Evolutionary conservation across 2,797 vertebrate species (phyloP).

Genomic region (Lacerta bilineata): DNA sequence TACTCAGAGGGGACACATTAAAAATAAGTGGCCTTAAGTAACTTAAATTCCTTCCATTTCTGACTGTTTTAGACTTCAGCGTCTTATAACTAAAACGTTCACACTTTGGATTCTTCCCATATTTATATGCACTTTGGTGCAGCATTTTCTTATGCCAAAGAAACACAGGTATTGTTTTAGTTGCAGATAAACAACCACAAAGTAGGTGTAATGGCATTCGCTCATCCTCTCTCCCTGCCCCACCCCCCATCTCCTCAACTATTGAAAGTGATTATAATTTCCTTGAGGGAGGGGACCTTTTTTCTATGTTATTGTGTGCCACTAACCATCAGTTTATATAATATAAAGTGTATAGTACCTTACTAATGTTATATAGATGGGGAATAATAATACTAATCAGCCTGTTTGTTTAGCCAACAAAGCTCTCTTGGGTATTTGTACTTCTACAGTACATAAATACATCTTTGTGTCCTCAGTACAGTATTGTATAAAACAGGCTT

Average conservation of each 20-base stretch:
- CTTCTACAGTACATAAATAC: neutral
- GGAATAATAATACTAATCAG: neutral
- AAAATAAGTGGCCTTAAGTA: no score
- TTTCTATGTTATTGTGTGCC: neutral
- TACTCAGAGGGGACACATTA: no score
- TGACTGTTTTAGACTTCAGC: neutral
- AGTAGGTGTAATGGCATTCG: no score
- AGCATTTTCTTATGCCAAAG: neutral
- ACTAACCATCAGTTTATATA: neutral
- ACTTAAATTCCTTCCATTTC: no score
- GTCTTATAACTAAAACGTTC: neutral
- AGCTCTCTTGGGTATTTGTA: neutral
- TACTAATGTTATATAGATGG: neutral
- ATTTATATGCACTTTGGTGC: neutral
- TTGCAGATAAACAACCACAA: no score
- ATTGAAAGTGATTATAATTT: neutral
- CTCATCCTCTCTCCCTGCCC: no score
- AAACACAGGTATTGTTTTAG: neutral
- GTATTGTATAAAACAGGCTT: neutral
- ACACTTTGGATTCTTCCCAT: no score
- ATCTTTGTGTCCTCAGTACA: neutral
- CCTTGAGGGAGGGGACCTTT: neutral
- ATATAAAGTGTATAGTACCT: neutral
- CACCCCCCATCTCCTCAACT: neutral
- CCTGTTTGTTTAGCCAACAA: neutral